phyloP scores from a whole-genome alignment of 2,113 vertebrate genomes.

The Picathartes gymnocephalus region DNA sequence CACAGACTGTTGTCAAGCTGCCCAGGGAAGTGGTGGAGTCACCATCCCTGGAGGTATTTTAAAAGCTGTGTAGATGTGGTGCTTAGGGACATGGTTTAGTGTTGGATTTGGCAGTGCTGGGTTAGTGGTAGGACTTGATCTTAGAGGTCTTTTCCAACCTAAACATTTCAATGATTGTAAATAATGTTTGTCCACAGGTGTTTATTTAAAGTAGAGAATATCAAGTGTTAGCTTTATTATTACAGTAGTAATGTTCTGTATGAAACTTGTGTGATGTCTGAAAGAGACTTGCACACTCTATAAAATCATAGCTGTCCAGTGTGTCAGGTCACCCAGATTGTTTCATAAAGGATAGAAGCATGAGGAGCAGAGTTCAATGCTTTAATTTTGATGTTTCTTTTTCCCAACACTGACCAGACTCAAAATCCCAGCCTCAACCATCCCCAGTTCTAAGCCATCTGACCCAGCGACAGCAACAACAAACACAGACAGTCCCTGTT shows the following conservation, averaged over 20 bases:
- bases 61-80: not conserved
- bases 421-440: conserved; percentile 90
- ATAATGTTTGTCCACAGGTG: not conserved
- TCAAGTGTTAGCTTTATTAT: not conserved
- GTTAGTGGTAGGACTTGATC: not conserved
- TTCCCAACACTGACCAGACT: conserved; percentile 67
- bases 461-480: conserved; percentile 81
- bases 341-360: not conserved
- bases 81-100: not conserved
- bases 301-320: not conserved
- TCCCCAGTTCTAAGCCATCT: conserved; percentile 91
- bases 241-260: not conserved
- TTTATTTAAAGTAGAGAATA: not conserved
- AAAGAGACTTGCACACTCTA: not conserved
- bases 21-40: not conserved
- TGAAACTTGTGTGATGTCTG: not conserved
- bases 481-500: conserved; percentile 59
- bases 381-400: not conserved
- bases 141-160: not conserved
- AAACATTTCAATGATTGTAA: not conserved
- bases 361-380: not conserved
- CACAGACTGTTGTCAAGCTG: not conserved
- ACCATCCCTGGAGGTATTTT: not conserved
- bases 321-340: not conserved
- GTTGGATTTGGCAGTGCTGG: not conserved